Evolutionary conservation across 2,888 invertebrate species (phyloP).

Genomic region (Drosophila mulleri): DNA sequence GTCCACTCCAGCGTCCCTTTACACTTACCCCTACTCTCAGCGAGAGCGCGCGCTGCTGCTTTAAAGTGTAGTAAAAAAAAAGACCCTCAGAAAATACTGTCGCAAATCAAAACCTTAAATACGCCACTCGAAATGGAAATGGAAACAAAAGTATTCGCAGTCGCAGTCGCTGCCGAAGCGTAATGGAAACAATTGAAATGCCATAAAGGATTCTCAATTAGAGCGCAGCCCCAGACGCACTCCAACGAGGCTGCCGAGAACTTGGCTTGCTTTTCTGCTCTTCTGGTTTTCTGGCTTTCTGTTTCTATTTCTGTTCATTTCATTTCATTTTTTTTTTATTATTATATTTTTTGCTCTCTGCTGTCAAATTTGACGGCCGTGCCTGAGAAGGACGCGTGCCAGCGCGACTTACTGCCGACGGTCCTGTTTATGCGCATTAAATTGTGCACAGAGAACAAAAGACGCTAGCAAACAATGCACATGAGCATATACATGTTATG

Average conservation of each 20-base stretch:
- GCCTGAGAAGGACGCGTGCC: slow-evolving; percentile 76
- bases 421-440: slow-evolving; percentile 65
- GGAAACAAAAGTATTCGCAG: slow-evolving; percentile 68
- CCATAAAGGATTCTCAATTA: slow-evolving; percentile 83
- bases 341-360: slow-evolving; percentile 33
- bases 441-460: slow-evolving; percentile 59
- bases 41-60: slow-evolving; percentile 20
- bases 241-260: slow-evolving; percentile 52
- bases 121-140: slow-evolving; percentile 81
- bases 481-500: not conserved
- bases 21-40: slow-evolving; percentile 1
- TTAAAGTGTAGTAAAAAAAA: slow-evolving; percentile 47
- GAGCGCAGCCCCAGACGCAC: slow-evolving; percentile 60
- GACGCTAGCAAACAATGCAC: slow-evolving; percentile 13
- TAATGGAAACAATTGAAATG: slow-evolving; percentile 83
- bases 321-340: not conserved
- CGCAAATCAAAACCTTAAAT: slow-evolving; percentile 83
- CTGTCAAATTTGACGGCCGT: slow-evolving; percentile 83
- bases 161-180: slow-evolving; percentile 75
- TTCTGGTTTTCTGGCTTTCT: not conserved
- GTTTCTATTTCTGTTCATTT: too few relatives aligned
- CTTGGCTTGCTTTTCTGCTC: slow-evolving; percentile 43
- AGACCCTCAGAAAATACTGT: slow-evolving; percentile 68
- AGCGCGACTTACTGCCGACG: slow-evolving; percentile 35
- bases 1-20: slow-evolving; percentile 35